Evolutionary conservation across 2,797 vertebrate genomes (phyloP), one percentile per base, ranked within the genome.

Genomic region (Macroramphosus scolopax): DNA sequence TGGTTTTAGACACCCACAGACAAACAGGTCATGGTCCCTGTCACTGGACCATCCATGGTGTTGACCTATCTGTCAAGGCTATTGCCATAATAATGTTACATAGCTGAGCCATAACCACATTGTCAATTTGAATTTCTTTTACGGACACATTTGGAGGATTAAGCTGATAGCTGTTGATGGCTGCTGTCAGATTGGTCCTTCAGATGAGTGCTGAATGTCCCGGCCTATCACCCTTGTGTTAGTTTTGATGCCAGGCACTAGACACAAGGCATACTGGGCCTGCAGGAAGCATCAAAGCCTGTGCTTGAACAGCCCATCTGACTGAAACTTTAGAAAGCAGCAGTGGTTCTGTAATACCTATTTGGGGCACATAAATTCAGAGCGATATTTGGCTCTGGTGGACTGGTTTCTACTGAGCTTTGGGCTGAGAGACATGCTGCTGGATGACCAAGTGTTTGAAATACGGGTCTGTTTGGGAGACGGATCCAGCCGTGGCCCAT

Each of bases 321-420:
- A 48, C 34, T 61, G 66, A 68, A 82, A 75, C 63, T 44, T 36
- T 43, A 64, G 54, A 58, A 37, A 72, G 45, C 63, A 58, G 31
- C 54, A 54, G 59, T 24, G 51, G 55, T 58, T 80, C 69, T 77
- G 58, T 61, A 65, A 83, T 72, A 74, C 66, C 74, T 73, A 54
- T 81, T 54, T 62, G 52, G 49, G 24, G 26, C 57, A 53, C 45
- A 69, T 75, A 57, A 64, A 72, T 60, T 62, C 47, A 53, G 29
- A 64, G 46, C 40, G 31, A 40, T 31, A 24, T n/a, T 51, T 53
- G 35, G 33, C 31, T 53, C 14, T 35, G 12, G 39, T 31, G 56
- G 43, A 60, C 49, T 22, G 20, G 59, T 47, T 54, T 63, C 36
- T 57, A 49, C 51, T 13, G 34, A 45, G 15, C 15, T 33, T 17